Percentiles rank a stretch among this genome's conserved stretches.
phyloP scores from a whole-genome alignment of 1,140 invertebrate genomes.

The Drosophila saltans region DNA sequence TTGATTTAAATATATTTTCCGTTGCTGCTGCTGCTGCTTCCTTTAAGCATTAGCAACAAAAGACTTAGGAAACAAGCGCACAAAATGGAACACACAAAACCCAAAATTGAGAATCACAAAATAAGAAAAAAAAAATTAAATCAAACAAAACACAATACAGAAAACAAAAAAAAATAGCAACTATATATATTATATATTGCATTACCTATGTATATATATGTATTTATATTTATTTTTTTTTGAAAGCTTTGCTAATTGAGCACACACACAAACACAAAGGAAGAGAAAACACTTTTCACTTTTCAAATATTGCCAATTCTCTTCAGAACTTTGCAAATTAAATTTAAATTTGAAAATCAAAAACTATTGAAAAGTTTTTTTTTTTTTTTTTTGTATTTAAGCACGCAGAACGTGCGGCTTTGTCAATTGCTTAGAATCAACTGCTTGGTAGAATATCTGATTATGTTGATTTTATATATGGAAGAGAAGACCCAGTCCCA shows the following conservation, averaged over 20 bases:
- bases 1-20: constrained; percentile 57
- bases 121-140: constrained; percentile 28
- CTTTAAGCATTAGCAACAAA: constrained; percentile 71
- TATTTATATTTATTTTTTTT: background rate
- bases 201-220: constrained; percentile 10
- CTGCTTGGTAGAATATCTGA: constrained; percentile 77
- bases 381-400: constrained; percentile 37
- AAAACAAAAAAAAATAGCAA: constrained; percentile 10
- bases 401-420: constrained; percentile 71
- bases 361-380: constrained; percentile 8
- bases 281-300: constrained; percentile 19
- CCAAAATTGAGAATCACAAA: constrained; percentile 3
- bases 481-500: constrained; percentile 5
- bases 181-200: constrained; percentile 12
- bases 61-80: constrained; percentile 75
- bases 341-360: background rate
- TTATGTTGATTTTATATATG: constrained; percentile 80
- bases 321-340: constrained; percentile 15
- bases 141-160: no score
- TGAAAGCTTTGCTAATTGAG: constrained; percentile 9
- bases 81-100: constrained; percentile 25
- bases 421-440: constrained; percentile 73
- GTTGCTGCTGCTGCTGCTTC: constrained; percentile 39
- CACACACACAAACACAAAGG: background rate
- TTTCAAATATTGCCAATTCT: constrained; percentile 4